phyloP scores from a whole-genome alignment of 2,888 invertebrate species.

The Flabesymbios commensalis region DNA sequence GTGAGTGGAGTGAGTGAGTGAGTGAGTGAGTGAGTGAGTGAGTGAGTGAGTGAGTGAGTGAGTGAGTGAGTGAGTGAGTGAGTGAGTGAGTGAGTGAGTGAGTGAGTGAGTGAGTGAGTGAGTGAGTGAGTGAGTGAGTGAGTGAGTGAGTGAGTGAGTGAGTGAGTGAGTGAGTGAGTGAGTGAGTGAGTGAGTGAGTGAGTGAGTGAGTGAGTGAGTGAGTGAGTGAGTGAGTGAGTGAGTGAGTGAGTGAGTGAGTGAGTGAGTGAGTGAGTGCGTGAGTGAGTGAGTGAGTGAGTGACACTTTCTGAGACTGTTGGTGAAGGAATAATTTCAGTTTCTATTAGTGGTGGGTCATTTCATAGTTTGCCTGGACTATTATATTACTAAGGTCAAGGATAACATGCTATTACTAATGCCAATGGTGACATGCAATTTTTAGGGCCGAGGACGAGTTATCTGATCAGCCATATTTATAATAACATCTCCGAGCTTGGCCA shows the following conservation, averaged over 20 bases:
- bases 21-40: conserved; percentile 17
- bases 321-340: too few species aligned
- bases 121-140: conserved; percentile 17
- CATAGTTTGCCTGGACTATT: too few species aligned
- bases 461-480: too few species aligned
- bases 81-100: conserved; percentile 14
- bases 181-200: conserved; percentile 15
- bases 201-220: conserved; percentile 14
- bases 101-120: conserved; percentile 14
- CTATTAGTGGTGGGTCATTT: too few species aligned
- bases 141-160: conserved; percentile 17
- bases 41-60: conserved; percentile 14
- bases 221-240: conserved; percentile 14
- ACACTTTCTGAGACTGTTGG: too few species aligned
- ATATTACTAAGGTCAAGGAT: too few species aligned
- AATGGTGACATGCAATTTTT: too few species aligned
- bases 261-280: conserved; percentile 2
- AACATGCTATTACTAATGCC: neutral
- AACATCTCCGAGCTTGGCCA: too few species aligned
- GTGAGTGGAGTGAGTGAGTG: too few species aligned
- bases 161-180: conserved; percentile 17
- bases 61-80: conserved; percentile 4
- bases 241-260: conserved; percentile 16
- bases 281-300: too few species aligned
- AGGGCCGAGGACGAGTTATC: too few species aligned